These are phyloP conservation scores for Solea solea DNA, from an alignment of 2,113 vertebrate genomes.

Conservation along the genomic window DNA sequence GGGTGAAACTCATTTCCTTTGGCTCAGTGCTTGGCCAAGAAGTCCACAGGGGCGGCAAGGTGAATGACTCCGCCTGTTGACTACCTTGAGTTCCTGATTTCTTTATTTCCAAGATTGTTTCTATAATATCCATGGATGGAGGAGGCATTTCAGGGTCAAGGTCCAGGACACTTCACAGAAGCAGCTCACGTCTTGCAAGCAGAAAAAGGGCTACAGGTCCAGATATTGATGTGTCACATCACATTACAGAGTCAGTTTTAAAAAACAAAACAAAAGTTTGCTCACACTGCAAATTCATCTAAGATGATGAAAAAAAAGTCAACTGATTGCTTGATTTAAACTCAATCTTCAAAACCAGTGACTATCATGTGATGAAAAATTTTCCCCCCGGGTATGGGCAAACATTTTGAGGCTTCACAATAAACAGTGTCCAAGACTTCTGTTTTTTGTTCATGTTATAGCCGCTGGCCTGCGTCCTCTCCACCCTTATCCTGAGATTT, in stretches of 20 bases:
- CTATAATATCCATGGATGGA: constrained; percentile 33
- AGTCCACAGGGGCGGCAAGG: constrained; percentile 48
- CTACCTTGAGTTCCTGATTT: constrained; percentile 39
- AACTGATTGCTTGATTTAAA: too few relatives aligned
- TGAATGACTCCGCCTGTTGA: constrained; percentile 46
- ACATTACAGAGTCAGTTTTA: constrained; percentile 7
- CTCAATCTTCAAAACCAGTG: too few relatives aligned
- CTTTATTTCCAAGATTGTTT: constrained; percentile 59
- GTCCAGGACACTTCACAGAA: constrained; percentile 17
- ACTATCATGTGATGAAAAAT: too few relatives aligned
- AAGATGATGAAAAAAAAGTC: constrained; percentile 11
- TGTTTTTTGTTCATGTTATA: too few relatives aligned
- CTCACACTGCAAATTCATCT: constrained; percentile 10
- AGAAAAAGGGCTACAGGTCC: constrained; percentile 25
- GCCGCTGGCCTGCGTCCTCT: too few relatives aligned
- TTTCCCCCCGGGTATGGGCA: too few relatives aligned
- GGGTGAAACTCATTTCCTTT: constrained; percentile 63
- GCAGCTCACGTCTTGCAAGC: constrained; percentile 26
- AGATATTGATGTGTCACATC: constrained; percentile 56
- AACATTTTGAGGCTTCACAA: too few relatives aligned
- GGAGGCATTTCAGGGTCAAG: constrained; percentile 19
- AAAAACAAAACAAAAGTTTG: constrained; percentile 8
- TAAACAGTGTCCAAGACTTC: too few relatives aligned
- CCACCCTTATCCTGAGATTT: too few relatives aligned
- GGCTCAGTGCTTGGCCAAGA: constrained; percentile 32